A percentile compares a stretch with the other conserved stretches of the same genome.
Conservation (phyloP, 37 sponge, comb jelly and placozoan species). For the Diacarnus erythraeanus region DNA sequence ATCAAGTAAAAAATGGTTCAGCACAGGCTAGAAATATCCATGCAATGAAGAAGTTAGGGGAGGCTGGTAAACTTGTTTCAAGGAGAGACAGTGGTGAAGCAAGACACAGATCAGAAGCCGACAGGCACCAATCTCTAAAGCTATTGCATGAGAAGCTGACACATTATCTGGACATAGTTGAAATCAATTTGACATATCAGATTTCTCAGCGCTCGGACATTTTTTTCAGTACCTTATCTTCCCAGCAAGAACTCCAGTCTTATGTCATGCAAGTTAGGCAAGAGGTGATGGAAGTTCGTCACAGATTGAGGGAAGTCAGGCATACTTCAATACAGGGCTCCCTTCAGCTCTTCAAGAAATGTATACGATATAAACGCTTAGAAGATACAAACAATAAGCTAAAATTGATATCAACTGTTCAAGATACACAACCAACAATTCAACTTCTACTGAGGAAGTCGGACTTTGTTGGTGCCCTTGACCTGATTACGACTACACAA, state of each 20-base stretch:
- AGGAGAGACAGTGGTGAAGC: not conserved
- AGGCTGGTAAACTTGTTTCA: not conserved
- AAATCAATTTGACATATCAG: constrained; percentile 93
- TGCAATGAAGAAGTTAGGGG: not conserved
- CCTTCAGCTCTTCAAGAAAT: constrained; percentile 35
- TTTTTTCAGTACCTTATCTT: constrained; percentile 87
- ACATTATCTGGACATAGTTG: constrained; percentile 90
- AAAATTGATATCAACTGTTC: constrained; percentile 80
- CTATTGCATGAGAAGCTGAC: constrained; percentile 90
- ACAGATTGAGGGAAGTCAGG: constrained; percentile 35
- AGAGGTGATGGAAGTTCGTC: constrained; percentile 49
- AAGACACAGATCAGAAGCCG: not conserved
- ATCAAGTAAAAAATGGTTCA: not conserved
- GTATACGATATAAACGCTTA: constrained; percentile 9
- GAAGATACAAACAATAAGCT: constrained; percentile 52
- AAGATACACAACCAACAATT: constrained; percentile 96
- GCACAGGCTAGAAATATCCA: not conserved
- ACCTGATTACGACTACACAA: constrained; percentile 93
- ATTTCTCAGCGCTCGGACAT: constrained; percentile 83
- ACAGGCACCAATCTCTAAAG: constrained; percentile 47
- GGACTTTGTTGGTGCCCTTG: constrained; percentile 96
- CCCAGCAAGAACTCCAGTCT: constrained; percentile 73
- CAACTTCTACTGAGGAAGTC: constrained; percentile 87
- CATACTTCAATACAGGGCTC: constrained; percentile 15
- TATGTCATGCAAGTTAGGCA: constrained; percentile 52